A percentile compares a stretch with the other conserved stretches of the same genome.
Conservation (phyloP, 2,888 invertebrate genomes). For the Ecliptopera silaceata region DNA sequence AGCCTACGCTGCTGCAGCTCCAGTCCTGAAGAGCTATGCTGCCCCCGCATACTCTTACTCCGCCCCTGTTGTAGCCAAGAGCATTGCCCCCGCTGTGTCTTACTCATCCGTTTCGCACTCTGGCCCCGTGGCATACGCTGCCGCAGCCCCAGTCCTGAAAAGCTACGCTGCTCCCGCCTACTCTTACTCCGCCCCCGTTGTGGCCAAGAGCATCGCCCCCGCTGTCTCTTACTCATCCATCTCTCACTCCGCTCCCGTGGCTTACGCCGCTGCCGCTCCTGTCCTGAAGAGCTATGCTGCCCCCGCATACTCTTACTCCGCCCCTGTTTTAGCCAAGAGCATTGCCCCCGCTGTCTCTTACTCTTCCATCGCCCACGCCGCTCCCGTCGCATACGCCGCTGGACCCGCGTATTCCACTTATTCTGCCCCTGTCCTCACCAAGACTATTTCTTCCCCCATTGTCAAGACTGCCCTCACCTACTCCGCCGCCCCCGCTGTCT, state of each 20-base stretch:
- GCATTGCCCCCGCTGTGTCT: slow-evolving; percentile 56
- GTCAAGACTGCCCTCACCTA: slow-evolving; percentile 69
- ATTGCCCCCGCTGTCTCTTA: slow-evolving; percentile 58
- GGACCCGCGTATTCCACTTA: slow-evolving; percentile 53
- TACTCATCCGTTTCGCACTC: slow-evolving; percentile 52
- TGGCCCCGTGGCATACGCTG: slow-evolving; percentile 63
- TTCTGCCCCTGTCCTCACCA: slow-evolving; percentile 69
- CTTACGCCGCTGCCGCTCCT: slow-evolving; percentile 48
- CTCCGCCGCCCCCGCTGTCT: slow-evolving; percentile 84
- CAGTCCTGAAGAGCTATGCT: slow-evolving; percentile 54
- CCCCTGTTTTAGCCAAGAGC: slow-evolving; percentile 58
- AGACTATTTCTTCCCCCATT: slow-evolving; percentile 47
- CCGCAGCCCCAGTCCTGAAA: slow-evolving; percentile 41
- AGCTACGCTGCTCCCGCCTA: slow-evolving; percentile 52
- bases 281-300: slow-evolving; percentile 56
- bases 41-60: slow-evolving; percentile 51
- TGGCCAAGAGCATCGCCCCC: slow-evolving; percentile 58
- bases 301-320: slow-evolving; percentile 57
- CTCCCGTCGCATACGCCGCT: slow-evolving; percentile 49
- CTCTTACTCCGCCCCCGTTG: slow-evolving; percentile 43
- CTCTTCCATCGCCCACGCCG: slow-evolving; percentile 59
- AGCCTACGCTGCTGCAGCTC: slow-evolving; percentile 48
- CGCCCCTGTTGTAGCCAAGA: slow-evolving; percentile 49
- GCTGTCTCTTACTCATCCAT: slow-evolving; percentile 60
- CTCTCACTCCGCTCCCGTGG: slow-evolving; percentile 57